phyloP scores from a whole-genome alignment of 1,140 invertebrate species.

The Pseudomyrmex gracilis region DNA sequence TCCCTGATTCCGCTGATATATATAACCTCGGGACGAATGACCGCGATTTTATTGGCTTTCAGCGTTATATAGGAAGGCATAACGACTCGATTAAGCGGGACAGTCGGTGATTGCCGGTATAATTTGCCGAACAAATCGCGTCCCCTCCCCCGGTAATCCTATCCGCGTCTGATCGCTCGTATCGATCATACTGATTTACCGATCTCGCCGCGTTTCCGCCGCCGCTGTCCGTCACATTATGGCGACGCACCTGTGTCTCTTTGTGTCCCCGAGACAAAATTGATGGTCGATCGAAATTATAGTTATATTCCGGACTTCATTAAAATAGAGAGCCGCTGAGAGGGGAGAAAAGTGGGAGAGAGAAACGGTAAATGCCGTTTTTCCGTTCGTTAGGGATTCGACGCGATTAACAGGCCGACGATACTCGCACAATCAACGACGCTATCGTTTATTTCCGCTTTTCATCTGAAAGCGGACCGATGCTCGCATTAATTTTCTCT shows the following conservation, averaged over 20 bases:
- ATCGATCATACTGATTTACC: slow-evolving; percentile 73
- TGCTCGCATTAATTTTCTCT: slow-evolving; percentile 66
- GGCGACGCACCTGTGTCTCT: slow-evolving; percentile 55
- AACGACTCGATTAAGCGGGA: slow-evolving; percentile 75
- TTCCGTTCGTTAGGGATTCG: slow-evolving; percentile 70
- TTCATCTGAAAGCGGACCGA: slow-evolving; percentile 25
- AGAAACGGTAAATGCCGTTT: slow-evolving; percentile 63
- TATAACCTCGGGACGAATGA: slow-evolving; percentile 62
- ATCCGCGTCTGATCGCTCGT: slow-evolving; percentile 63
- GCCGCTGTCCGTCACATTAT: slow-evolving; percentile 62
- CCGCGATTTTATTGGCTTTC: slow-evolving; percentile 72
- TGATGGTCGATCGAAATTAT: slow-evolving; percentile 65
- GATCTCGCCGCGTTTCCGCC: slow-evolving; percentile 59
- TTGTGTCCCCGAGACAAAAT: slow-evolving; percentile 62
- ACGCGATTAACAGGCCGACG: slow-evolving; percentile 62
- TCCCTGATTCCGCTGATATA: background rate
- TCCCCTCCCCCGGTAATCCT: slow-evolving; percentile 68
- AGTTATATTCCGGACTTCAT: slow-evolving; percentile 64
- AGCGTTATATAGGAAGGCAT: slow-evolving; percentile 71
- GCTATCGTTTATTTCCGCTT: slow-evolving; percentile 70
- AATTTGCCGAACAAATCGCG: slow-evolving; percentile 75
- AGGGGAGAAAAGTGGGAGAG: background rate
- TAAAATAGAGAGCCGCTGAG: slow-evolving; percentile 50
- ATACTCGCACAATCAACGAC: slow-evolving; percentile 64
- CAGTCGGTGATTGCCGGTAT: slow-evolving; percentile 74